Percentiles rank a stretch among this genome's conserved stretches.
These are phyloP conservation scores for Torymus texanus DNA, from an alignment of 2,888 invertebrate species.

Conservation along the genomic window DNA sequence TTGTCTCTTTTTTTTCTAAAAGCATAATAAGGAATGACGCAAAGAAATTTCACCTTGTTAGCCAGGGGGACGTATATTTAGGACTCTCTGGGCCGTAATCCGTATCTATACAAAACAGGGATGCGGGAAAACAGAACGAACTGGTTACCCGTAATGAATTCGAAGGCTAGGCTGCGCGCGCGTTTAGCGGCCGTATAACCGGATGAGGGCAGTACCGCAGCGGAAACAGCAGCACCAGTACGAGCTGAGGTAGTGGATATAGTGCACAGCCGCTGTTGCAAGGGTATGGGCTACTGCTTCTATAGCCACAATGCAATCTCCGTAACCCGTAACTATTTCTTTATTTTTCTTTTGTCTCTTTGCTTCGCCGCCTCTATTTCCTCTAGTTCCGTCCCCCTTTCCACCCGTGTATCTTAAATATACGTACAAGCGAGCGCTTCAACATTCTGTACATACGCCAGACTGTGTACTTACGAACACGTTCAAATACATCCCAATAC, in stretches of 20 bases:
- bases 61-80: not conserved
- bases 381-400: not conserved
- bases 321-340: conserved; percentile 25
- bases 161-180: conserved; percentile 24
- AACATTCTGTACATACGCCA: no score
- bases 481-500: no score
- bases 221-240: conserved; percentile 22
- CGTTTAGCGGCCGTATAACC: conserved; percentile 41
- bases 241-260: conserved; percentile 13
- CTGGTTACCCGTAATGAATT: conserved; percentile 42
- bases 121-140: conserved; percentile 34
- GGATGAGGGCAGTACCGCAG: conserved; percentile 40
- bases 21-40: no score
- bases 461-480: no score
- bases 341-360: not conserved
- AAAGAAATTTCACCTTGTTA: no score
- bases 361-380: not conserved
- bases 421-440: no score
- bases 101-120: not conserved
- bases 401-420: not conserved
- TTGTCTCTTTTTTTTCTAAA: no score
- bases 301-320: conserved; percentile 54
- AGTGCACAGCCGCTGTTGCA: not conserved
- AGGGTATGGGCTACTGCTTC: not conserved
- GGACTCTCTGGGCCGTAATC: conserved; percentile 2